Evolutionary conservation across 2,797 vertebrate species (phyloP).

Genomic region (Mus caroli): DNA sequence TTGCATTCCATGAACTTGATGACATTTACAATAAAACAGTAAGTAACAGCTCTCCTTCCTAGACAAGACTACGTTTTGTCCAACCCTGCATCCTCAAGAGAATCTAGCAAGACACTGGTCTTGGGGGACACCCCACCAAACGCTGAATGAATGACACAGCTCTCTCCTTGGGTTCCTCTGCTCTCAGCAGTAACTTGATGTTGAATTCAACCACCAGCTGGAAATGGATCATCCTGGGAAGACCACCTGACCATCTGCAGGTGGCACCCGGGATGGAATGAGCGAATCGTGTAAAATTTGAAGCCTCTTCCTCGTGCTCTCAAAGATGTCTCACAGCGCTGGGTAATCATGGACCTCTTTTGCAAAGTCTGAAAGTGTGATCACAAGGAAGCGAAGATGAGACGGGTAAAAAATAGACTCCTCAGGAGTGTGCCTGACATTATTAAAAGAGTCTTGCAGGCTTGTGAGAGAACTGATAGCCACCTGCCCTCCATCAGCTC

Average conservation of each 20-base stretch:
- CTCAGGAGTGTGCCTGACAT: background rate
- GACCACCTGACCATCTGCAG: background rate
- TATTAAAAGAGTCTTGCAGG: background rate
- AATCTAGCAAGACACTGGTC: background rate
- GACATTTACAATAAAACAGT: slow-evolving; percentile 53
- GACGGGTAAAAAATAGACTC: slow-evolving; percentile 5
- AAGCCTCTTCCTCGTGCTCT: slow-evolving; percentile 9
- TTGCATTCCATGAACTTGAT: background rate
- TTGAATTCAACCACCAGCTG: background rate
- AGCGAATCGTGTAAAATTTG: slow-evolving; percentile 25
- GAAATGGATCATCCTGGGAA: background rate
- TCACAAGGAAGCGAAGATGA: slow-evolving; percentile 25
- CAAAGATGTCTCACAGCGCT: background rate
- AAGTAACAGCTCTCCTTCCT: background rate
- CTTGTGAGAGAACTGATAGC: slow-evolving; percentile 12
- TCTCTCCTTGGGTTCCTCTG: slow-evolving; percentile 22
- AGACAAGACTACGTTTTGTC: background rate
- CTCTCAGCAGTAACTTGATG: background rate
- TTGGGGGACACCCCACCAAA: background rate
- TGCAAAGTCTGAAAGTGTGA: slow-evolving; percentile 37
- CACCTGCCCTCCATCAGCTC: background rate
- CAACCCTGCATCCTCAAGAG: background rate
- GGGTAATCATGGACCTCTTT: background rate
- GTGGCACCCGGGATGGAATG: background rate
- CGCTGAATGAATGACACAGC: slow-evolving; percentile 48